Conservation (phyloP, 2,888 invertebrate species). For the Caenorhabditis auriculariae region DNA sequence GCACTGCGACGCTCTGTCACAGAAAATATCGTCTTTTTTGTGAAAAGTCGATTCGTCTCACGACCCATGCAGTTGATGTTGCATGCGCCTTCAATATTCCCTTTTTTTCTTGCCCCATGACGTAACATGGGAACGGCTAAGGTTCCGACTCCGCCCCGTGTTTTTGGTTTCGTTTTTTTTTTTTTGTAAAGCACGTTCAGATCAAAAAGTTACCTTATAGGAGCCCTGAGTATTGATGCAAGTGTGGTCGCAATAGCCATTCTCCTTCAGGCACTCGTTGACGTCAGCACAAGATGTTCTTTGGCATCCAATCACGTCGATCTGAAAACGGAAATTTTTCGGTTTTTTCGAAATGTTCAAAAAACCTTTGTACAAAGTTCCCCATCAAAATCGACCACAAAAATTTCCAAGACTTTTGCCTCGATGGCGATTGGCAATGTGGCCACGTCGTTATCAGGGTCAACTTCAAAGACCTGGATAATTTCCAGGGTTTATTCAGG, state of each 20-base stretch:
- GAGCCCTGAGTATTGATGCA: slow-evolving; percentile 71
- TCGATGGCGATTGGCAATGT: slow-evolving; percentile 38
- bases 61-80: too few relatives aligned
- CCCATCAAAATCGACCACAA: slow-evolving; percentile 40
- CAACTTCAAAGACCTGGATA: slow-evolving; percentile 13
- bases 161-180: too few relatives aligned
- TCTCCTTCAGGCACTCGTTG: slow-evolving; percentile 61
- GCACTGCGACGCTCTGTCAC: too few relatives aligned
- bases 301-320: slow-evolving; percentile 42
- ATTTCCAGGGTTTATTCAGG: too few relatives aligned
- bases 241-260: slow-evolving; percentile 62
- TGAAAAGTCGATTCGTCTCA: too few relatives aligned
- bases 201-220: slow-evolving; percentile 68
- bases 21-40: too few relatives aligned
- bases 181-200: too few relatives aligned
- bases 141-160: too few relatives aligned
- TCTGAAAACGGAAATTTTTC: slow-evolving; percentile 1
- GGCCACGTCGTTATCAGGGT: slow-evolving; percentile 16
- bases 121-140: too few relatives aligned
- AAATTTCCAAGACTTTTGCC: slow-evolving; percentile 32
- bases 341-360: too few relatives aligned
- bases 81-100: too few relatives aligned
- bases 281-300: slow-evolving; percentile 48
- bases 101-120: too few relatives aligned
- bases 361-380: slow-evolving; percentile 49